Evolutionary conservation across 1,140 invertebrate genomes (phyloP), one percentile per base, ranked within the genome.

Genomic region (Nilaparvata lugens): DNA sequence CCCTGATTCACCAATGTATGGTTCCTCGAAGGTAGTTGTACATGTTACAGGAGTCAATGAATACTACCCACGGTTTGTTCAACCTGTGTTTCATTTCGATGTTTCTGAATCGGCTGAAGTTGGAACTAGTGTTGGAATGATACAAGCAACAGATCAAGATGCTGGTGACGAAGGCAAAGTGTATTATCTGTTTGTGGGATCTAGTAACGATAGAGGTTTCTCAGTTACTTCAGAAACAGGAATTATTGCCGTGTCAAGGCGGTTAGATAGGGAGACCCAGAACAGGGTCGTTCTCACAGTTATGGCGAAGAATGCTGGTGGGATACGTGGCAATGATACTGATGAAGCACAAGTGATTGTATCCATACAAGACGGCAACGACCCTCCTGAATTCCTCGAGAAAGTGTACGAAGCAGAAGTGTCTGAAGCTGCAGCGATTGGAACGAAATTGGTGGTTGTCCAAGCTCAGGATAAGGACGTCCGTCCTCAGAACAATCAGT

Each of bases 321-420:
- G 91, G 24, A 94, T 97, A 61, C 79, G 86, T 42, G 93, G 93
- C 7, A 95, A 97, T 73, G 94, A 97, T 69, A 96, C 93, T 0
- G 94, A 97, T 72, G 91, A 93, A 72, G 93, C 93, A 4, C 90
- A 93, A 74, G 88, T 97, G 0, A 90, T 92, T 24, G 88, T 97
- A 58, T 89, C 87, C 1, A 91, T 97, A 56, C 90, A 95, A 77
- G 94, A 97, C 73, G 93, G 93, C 4, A 97, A 97, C 70, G 93
- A 97, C 78, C 92, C 94, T 2, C 94, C 94, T 0, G 89, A 94
- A 72, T 97, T 97, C 71, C 71, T 87, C 9, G 80, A 89, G 65
- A 77, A 77, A 23, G 70, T 82, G 19, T 95, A 96, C 70, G 82
- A 88, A 62, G 81, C 85, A 0, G 79, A 76, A 28, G 79, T 96